Percentiles rank a stretch among this genome's conserved stretches.
Evolutionary conservation across 2,888 invertebrate species (phyloP).

Genomic region (Thalpophila matura): DNA sequence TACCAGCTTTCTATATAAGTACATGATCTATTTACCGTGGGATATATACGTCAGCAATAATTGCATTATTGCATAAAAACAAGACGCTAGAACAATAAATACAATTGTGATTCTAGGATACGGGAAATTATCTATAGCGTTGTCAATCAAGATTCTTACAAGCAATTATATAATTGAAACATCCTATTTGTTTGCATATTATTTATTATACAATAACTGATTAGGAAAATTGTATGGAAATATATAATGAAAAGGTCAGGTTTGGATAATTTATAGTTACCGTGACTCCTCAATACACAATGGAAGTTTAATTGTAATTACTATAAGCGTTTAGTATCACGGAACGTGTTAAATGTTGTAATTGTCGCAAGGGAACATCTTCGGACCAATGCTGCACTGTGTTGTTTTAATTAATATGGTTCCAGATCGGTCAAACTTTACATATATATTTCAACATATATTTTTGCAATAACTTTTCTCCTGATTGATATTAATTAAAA

Average conservation of each 20-base stretch:
- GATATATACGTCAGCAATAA: conserved; percentile 30
- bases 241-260: not conserved
- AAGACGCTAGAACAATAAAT: not conserved
- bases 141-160: conserved; percentile 42
- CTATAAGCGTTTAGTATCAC: no score
- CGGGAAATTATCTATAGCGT: conserved; percentile 27
- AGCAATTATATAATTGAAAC: conserved; percentile 30
- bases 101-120: conserved; percentile 50
- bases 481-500: no score
- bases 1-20: conserved; percentile 30
- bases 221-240: conserved; percentile 21
- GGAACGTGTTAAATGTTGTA: no score
- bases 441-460: no score
- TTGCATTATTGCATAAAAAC: conserved; percentile 37
- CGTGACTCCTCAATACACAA: no score
- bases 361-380: no score
- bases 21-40: conserved; percentile 25
- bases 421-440: no score
- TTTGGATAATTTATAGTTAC: no score
- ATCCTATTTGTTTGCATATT: conserved; percentile 13
- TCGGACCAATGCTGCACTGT: no score
- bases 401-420: no score
- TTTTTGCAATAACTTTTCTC: no score
- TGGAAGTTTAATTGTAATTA: no score
- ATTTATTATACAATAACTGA: conserved; percentile 2